Evolutionary conservation across 2,888 invertebrate genomes (phyloP).

Genomic region (Calliscelio sp.): DNA sequence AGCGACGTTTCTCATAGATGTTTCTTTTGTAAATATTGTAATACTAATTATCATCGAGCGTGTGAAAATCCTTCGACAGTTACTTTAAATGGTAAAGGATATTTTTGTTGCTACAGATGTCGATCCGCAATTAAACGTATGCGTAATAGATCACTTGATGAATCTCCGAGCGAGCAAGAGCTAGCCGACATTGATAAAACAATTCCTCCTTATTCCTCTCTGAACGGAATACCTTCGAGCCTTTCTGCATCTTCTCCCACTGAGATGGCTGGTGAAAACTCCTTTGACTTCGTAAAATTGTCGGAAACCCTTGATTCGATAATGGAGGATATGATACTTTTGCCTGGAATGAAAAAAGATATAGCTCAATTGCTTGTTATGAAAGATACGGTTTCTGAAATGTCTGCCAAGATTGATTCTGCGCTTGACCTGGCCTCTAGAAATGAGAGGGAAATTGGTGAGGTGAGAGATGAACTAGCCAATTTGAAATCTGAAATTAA

Average conservation of each 20-base stretch:
- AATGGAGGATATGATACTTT: not conserved
- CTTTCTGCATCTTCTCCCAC: too few species aligned
- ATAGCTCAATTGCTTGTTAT: not conserved
- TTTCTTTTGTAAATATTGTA: not conserved
- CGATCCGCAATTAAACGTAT: not conserved
- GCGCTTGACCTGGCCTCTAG: not conserved
- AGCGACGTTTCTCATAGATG: not conserved
- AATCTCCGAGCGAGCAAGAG: not conserved
- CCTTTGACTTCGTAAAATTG: not conserved
- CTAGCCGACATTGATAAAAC: too few species aligned
- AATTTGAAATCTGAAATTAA: not conserved
- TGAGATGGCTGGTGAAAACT: too few species aligned
- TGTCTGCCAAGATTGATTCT: not conserved
- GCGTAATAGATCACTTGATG: not conserved
- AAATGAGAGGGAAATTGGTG: not conserved
- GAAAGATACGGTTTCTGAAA: not conserved
- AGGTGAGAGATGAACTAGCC: too few species aligned
- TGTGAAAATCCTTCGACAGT: not conserved
- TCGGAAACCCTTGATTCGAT: too few species aligned
- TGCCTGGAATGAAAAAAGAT: not conserved
- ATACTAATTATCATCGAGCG: not conserved
- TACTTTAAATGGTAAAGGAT: not conserved
- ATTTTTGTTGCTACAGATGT: not conserved
- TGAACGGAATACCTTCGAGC: too few species aligned
- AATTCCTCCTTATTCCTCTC: too few species aligned